Evolutionary conservation across 2,113 vertebrate genomes (phyloP).

Genomic region (Hemibagrus wyckioides): DNA sequence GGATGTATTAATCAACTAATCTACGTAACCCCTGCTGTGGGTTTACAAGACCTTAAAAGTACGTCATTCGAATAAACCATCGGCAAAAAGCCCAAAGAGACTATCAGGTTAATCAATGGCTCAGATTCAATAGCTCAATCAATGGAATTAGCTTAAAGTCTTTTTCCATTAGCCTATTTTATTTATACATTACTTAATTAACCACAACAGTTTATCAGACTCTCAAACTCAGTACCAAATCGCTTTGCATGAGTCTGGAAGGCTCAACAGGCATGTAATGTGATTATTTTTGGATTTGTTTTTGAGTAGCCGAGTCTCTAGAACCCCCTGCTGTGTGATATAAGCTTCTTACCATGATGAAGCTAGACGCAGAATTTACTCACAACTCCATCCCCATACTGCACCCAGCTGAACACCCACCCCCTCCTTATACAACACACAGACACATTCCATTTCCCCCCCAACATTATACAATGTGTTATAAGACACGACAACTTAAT

Average conservation of each 20-base stretch:
- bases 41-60: not conserved
- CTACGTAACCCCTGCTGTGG: not conserved
- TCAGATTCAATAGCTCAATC: slow-evolving; percentile 2
- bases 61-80: not conserved
- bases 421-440: not conserved
- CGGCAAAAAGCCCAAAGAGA: not conserved
- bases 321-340: not conserved
- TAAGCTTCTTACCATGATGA: slow-evolving; percentile 32
- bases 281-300: slow-evolving; percentile 7
- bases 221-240: not conserved
- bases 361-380: slow-evolving; percentile 3
- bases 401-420: slow-evolving; percentile 17
- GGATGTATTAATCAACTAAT: not conserved
- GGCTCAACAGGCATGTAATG: not conserved
- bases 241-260: not conserved
- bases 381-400: not conserved
- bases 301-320: not conserved
- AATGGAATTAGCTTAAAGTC: not conserved
- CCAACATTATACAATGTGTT: not conserved
- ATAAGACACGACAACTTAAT: not conserved
- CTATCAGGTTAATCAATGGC: slow-evolving; percentile 7
- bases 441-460: not conserved
- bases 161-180: not conserved
- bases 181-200: slow-evolving; percentile 7
- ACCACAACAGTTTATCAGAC: not conserved